A percentile compares a stretch with the other conserved stretches of the same genome.
Conservation (phyloP, 1,140 invertebrate species). For the Nephotettix cincticeps region DNA sequence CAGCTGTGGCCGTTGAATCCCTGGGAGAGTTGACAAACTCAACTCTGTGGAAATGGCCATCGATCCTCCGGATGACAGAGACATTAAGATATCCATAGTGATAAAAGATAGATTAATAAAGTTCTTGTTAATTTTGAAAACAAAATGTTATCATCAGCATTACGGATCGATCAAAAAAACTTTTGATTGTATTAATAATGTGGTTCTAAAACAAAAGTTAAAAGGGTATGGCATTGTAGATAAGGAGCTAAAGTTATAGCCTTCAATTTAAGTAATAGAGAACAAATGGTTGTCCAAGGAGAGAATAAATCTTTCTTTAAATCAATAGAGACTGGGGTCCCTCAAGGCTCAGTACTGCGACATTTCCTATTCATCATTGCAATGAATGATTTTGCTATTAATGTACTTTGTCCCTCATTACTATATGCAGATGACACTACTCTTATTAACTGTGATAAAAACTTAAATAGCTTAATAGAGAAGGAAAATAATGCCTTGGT, state of each 20-base stretch:
- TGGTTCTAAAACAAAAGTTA: background rate
- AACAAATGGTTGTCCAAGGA: background rate
- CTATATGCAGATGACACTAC: conserved; percentile 1
- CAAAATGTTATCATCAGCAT: background rate
- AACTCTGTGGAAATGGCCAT: too few relatives aligned
- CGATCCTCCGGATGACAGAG: too few relatives aligned
- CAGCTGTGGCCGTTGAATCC: too few relatives aligned
- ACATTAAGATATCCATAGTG: too few relatives aligned
- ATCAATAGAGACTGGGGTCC: background rate
- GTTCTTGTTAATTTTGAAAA: background rate
- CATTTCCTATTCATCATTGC: background rate
- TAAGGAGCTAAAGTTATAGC: background rate
- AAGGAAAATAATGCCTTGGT: too few relatives aligned
- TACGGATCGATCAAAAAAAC: background rate
- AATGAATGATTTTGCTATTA: background rate
- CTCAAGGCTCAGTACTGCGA: background rate
- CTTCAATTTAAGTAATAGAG: background rate
- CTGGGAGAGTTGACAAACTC: too few relatives aligned
- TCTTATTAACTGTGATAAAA: too few relatives aligned
- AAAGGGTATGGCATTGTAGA: background rate
- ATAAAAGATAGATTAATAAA: too few relatives aligned
- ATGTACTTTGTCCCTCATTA: background rate
- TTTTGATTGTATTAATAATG: background rate
- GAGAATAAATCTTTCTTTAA: background rate
- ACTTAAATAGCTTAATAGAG: too few relatives aligned